phyloP scores from a whole-genome alignment of 2,888 invertebrate species.

The Drosophila quasianomalipes region DNA sequence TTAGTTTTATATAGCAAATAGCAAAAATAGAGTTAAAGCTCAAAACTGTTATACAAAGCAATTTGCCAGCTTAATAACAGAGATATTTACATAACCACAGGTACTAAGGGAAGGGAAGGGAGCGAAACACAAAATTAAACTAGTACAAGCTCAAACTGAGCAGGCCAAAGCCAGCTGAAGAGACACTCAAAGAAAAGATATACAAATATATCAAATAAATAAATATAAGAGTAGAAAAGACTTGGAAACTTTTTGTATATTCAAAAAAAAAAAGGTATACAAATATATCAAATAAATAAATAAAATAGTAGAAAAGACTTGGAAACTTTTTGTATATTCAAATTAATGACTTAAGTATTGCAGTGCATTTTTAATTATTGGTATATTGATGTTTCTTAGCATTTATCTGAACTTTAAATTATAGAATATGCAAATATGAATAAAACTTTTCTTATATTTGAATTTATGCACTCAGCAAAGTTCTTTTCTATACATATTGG shows the following conservation, averaged over 20 bases:
- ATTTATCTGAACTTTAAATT: neutral
- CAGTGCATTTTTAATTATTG: neutral
- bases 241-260: neutral
- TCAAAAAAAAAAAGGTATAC: neutral
- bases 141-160: slow-evolving; percentile 13
- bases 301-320: neutral
- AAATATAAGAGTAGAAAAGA: too few species aligned
- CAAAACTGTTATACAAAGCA: slow-evolving; percentile 18
- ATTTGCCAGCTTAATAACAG: slow-evolving; percentile 26
- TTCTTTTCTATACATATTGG: neutral
- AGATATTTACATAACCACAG: slow-evolving; percentile 26
- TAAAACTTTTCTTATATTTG: neutral
- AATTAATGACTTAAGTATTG: too few species aligned
- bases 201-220: neutral
- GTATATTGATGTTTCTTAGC: neutral
- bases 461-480: neutral
- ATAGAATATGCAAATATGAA: neutral
- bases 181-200: slow-evolving; percentile 15
- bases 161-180: slow-evolving; percentile 14
- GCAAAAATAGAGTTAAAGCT: slow-evolving; percentile 15
- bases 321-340: neutral
- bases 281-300: neutral
- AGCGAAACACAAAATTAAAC: slow-evolving; percentile 18
- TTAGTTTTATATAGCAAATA: neutral
- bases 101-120: neutral